phyloP scores from a whole-genome alignment of 1,140 invertebrate genomes.

The Eurytemora carolleeae region DNA sequence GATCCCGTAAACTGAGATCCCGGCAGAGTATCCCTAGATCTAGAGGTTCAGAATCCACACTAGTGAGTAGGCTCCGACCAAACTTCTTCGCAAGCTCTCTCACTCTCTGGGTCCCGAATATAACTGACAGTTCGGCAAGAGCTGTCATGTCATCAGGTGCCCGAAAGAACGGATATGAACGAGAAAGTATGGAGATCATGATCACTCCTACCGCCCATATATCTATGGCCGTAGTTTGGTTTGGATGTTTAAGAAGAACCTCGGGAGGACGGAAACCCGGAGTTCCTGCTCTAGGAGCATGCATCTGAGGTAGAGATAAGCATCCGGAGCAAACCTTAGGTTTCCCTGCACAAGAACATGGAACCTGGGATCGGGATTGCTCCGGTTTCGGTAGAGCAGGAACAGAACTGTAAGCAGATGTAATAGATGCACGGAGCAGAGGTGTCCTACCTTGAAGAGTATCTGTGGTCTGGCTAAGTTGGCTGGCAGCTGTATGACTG shows the following conservation, averaged over 20 bases:
- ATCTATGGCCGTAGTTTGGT: conserved; percentile 63
- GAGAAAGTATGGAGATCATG: conserved; percentile 51
- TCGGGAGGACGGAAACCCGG: conserved; percentile 72
- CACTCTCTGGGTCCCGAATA: conserved; percentile 45
- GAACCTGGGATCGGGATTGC: neutral
- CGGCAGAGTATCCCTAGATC: neutral
- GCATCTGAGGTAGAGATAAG: conserved; percentile 32
- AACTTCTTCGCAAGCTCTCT: neutral
- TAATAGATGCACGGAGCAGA: neutral
- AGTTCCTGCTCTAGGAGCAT: conserved; percentile 62
- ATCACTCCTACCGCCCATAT: conserved; percentile 75
- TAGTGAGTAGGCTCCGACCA: neutral
- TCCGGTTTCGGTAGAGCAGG: neutral
- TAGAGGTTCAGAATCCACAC: neutral
- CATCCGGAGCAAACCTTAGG: conserved; percentile 42
- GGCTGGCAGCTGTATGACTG: too few species aligned
- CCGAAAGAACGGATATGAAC: conserved; percentile 61
- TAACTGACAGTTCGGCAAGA: conserved; percentile 55
- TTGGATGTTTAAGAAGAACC: conserved; percentile 50
- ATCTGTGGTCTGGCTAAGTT: neutral
- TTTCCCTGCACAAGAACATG: conserved; percentile 39
- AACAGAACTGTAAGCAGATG: neutral
- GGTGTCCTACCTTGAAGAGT: neutral
- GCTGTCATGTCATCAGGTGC: conserved; percentile 56
- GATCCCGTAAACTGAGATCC: neutral